A percentile compares a stretch with the other conserved stretches of the same genome.
phyloP scores from a whole-genome alignment of 2,888 invertebrate species.

The Sinodicranocentrus sp. region DNA sequence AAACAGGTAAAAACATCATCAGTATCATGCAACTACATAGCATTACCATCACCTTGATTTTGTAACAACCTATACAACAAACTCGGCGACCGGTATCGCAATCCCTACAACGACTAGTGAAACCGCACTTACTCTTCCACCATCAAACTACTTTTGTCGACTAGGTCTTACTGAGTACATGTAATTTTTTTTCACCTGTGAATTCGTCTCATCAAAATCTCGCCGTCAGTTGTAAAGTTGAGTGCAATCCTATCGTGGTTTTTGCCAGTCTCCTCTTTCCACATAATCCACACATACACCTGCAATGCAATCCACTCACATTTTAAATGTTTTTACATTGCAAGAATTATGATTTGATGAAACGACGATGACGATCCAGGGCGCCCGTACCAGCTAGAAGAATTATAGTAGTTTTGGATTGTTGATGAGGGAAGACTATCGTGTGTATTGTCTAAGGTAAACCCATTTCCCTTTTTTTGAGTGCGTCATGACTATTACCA shows the following conservation, averaged over 20 bases:
- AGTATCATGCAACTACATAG: conserved; percentile 15
- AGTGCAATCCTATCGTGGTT: too few relatives aligned
- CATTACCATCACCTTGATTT: conserved; percentile 30
- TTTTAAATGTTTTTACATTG: conserved; percentile 28
- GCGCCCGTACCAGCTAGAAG: not conserved
- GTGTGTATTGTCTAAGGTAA: not conserved
- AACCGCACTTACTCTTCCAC: too few relatives aligned
- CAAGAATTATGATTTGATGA: conserved; percentile 42
- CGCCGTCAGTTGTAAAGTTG: too few relatives aligned
- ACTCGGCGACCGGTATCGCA: not conserved
- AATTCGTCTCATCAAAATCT: not conserved
- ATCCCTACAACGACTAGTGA: not conserved
- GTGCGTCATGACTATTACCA: conserved; percentile 14
- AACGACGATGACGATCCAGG: not conserved
- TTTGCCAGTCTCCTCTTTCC: not conserved
- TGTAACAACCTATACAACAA: conserved; percentile 55
- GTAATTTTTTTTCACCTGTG: conserved; percentile 12
- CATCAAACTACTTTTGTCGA: not conserved
- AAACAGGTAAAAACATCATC: not conserved
- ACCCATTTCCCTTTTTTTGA: conserved; percentile 18
- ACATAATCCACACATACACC: not conserved
- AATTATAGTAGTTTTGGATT: not conserved
- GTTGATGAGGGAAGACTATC: too few relatives aligned
- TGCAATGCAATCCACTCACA: conserved; percentile 1
- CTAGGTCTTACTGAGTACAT: not conserved